Evolutionary conservation across 1,140 invertebrate species (phyloP).

Genomic region (Sinonovacula constricta): DNA sequence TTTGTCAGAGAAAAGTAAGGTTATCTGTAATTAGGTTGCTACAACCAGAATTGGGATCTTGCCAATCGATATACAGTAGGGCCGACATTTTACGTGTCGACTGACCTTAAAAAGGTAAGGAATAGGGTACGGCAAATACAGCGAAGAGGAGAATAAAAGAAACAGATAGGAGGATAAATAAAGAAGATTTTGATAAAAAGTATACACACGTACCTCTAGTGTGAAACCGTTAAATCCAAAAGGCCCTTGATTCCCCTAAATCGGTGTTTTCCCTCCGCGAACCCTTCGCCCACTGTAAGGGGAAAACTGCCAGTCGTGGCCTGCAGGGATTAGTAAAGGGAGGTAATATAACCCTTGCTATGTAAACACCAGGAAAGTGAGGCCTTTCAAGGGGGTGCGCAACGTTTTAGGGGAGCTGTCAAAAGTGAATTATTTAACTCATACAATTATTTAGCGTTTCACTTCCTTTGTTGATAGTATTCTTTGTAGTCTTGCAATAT

Average conservation of each 20-base stretch:
- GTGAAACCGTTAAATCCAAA: conserved; percentile 13
- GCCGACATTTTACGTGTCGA: conserved; percentile 50
- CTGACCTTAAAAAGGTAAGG: conserved; percentile 49
- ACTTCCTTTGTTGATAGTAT: too few species aligned
- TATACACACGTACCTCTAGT: conserved; percentile 40
- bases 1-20: too few species aligned
- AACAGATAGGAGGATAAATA: background rate
- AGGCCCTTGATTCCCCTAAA: conserved; percentile 25
- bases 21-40: too few species aligned
- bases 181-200: conserved; percentile 6
- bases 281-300: conserved; percentile 25
- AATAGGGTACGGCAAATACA: conserved; percentile 50
- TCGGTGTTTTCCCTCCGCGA: conserved; percentile 41
- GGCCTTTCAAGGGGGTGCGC: too few species aligned
- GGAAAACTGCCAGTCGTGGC: conserved; percentile 42
- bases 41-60: conserved; percentile 12
- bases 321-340: conserved; percentile 51
- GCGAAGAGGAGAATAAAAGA: background rate
- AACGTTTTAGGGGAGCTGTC: too few species aligned
- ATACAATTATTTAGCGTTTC: too few species aligned
- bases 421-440: too few species aligned
- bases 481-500: too few species aligned
- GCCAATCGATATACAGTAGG: conserved; percentile 53
- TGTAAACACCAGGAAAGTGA: conserved; percentile 25
- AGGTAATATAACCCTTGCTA: conserved; percentile 54